Conservation (phyloP, 2,888 invertebrate genomes). For the Lymantria monacha region DNA sequence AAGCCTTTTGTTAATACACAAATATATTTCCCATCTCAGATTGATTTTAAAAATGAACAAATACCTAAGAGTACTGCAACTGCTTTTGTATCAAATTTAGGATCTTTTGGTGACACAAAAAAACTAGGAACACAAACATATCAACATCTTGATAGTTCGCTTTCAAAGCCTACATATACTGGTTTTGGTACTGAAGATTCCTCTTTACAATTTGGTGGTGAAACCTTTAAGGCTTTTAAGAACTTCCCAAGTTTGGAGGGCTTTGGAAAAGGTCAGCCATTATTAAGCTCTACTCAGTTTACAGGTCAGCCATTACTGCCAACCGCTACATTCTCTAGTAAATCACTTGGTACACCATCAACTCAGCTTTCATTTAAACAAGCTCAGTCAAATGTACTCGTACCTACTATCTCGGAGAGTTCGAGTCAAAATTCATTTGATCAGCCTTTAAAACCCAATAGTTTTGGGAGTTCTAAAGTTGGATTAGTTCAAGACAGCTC, state of each 20-base stretch:
- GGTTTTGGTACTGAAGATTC: neutral
- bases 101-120: constrained; percentile 10
- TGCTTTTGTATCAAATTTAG: constrained; percentile 15
- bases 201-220: neutral
- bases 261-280: neutral
- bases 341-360: neutral
- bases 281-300: neutral
- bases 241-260: neutral
- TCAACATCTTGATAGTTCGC: constrained; percentile 15
- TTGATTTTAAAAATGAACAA: constrained; percentile 1
- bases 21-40: neutral
- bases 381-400: neutral
- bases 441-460: neutral
- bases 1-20: constrained; percentile 2
- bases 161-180: neutral
- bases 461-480: neutral
- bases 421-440: neutral
- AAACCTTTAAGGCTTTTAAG: neutral
- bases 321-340: neutral
- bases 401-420: neutral
- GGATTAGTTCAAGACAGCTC: constrained; percentile 1
- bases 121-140: constrained; percentile 23
- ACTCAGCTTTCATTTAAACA: constrained; percentile 1
- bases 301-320: constrained; percentile 6
- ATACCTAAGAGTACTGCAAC: constrained; percentile 11